Percentiles rank a stretch among this genome's conserved stretches.
Conservation (phyloP, 2,113 vertebrate genomes). For the Ibidorhyncha struthersii region DNA sequence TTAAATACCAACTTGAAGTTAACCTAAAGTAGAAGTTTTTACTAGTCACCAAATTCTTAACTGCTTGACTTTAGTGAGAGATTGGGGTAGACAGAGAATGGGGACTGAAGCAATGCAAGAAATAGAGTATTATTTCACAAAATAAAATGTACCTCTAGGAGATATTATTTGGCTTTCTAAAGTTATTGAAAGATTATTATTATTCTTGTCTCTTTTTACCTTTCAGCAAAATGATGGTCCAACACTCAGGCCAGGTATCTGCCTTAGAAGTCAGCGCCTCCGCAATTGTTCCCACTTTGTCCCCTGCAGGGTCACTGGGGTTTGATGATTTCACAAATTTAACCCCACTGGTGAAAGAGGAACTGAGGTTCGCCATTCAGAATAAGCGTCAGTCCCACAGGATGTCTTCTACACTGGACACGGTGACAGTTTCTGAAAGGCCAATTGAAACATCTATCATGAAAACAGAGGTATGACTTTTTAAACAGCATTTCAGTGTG, state of each 20-base stretch:
- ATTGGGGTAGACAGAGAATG: not conserved
- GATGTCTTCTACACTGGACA: conserved; percentile 80
- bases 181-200: conserved; percentile 9
- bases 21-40: not conserved
- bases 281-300: conserved; percentile 91
- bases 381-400: conserved; percentile 85
- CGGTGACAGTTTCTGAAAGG: conserved; percentile 79
- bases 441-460: conserved; percentile 55
- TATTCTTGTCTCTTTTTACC: conserved; percentile 32
- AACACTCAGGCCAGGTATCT: conserved; percentile 86
- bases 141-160: not conserved
- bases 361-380: conserved; percentile 92
- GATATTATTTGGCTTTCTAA: not conserved
- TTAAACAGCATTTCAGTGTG: not conserved
- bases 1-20: not conserved
- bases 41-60: not conserved
- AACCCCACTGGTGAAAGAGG: conserved; percentile 91
- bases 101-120: not conserved
- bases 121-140: not conserved
- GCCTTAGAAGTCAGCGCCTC: conserved; percentile 93
- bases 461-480: conserved; percentile 82
- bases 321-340: conserved; percentile 95
- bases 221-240: conserved; percentile 95
- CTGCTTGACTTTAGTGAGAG: not conserved
- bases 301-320: conserved; percentile 87